Percentiles rank a stretch among this genome's conserved stretches.
Evolutionary conservation across 2,797 vertebrate genomes (phyloP).

Genomic region (Tapirus indicus): DNA sequence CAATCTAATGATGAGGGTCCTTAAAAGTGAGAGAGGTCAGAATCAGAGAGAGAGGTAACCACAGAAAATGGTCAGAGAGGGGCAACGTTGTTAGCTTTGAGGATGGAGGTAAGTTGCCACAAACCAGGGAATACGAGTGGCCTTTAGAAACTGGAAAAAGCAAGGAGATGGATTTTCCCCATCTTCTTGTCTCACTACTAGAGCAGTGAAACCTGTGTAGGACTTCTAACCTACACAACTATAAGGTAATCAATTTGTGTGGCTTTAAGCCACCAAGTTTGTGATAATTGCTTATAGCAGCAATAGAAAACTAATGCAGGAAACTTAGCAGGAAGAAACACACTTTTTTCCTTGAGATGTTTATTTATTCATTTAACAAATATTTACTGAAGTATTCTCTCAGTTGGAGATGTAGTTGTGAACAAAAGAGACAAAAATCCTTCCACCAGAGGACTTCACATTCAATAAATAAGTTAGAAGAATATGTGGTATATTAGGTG

Average conservation of each 20-base stretch:
- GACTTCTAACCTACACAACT: background rate
- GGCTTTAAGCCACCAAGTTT: background rate
- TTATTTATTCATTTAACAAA: background rate
- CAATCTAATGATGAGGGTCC: background rate
- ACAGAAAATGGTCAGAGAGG: background rate
- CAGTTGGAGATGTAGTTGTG: background rate
- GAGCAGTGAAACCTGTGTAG: background rate
- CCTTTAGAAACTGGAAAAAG: background rate
- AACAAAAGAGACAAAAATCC: background rate
- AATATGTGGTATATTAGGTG: background rate
- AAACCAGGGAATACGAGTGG: too few relatives aligned
- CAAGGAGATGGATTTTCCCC: background rate
- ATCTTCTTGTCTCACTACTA: background rate
- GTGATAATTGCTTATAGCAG: background rate
- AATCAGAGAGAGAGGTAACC: background rate
- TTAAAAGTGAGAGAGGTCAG: background rate
- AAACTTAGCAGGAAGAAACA: background rate
- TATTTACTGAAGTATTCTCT: background rate
- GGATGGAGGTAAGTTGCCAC: too few relatives aligned
- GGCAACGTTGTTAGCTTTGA: background rate
- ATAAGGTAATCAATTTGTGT: background rate
- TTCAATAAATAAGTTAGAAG: background rate
- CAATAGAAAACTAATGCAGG: background rate
- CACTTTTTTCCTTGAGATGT: background rate
- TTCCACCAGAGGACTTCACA: background rate